Conservation (phyloP, 2,888 invertebrate genomes). For the Pantelozetes paolii region DNA sequence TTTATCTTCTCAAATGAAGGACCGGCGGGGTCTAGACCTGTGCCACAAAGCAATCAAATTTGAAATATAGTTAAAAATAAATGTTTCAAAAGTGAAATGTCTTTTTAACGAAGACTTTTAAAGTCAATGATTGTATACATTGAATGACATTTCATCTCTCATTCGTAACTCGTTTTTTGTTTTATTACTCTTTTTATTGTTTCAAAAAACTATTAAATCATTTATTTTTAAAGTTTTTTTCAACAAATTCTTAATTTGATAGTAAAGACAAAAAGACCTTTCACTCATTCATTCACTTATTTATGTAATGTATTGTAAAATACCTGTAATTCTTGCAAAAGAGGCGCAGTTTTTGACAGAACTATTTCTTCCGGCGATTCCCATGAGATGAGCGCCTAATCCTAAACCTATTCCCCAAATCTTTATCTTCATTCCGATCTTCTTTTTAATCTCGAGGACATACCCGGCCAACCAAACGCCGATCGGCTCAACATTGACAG, state of each 20-base stretch:
- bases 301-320: neutral
- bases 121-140: no score
- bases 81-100: no score
- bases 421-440: constrained; percentile 37
- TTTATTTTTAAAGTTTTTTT: no score
- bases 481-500: constrained; percentile 36
- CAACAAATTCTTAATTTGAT: no score
- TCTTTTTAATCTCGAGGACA: constrained; percentile 39
- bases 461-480: constrained; percentile 36
- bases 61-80: no score
- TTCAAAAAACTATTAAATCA: no score
- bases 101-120: no score
- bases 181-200: no score
- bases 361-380: constrained; percentile 38
- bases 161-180: no score
- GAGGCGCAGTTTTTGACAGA: constrained; percentile 27
- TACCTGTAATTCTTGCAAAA: constrained; percentile 40
- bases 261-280: no score
- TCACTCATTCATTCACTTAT: no score
- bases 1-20: constrained; percentile 39
- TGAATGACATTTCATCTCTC: no score
- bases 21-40: constrained; percentile 40
- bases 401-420: constrained; percentile 42
- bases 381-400: constrained; percentile 40
- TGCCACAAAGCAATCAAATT: neutral